phyloP scores from a whole-genome alignment of 2,888 invertebrate genomes.

The Spatulosminthurus flaviceps region DNA sequence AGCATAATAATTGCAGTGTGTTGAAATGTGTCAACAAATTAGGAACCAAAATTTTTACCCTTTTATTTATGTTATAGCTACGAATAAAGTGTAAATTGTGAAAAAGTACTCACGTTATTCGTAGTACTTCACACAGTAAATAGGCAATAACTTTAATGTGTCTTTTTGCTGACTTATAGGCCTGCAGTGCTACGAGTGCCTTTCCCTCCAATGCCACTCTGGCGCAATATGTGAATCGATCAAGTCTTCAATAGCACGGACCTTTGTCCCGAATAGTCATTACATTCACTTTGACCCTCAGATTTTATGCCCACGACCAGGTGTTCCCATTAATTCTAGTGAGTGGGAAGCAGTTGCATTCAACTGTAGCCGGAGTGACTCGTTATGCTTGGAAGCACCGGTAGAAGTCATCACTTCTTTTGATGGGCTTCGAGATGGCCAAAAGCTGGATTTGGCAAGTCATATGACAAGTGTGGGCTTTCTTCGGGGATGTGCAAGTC shows the following conservation, averaged over 20 bases:
- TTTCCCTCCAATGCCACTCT: constrained; percentile 57
- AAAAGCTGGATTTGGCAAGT: constrained; percentile 48
- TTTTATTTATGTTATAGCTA: too few relatives aligned
- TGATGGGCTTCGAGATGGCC: constrained; percentile 54
- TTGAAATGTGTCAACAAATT: too few relatives aligned
- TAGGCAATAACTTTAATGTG: background rate
- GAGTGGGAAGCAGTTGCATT: constrained; percentile 44
- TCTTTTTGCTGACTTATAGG: constrained; percentile 47
- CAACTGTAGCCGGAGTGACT: constrained; percentile 57
- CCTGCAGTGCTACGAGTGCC: constrained; percentile 61
- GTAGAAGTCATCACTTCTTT: constrained; percentile 57
- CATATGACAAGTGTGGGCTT: constrained; percentile 55
- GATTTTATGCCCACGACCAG: constrained; percentile 56
- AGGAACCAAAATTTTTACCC: too few relatives aligned
- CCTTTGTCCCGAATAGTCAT: constrained; percentile 59
- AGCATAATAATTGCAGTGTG: too few relatives aligned
- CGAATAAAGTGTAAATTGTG: too few relatives aligned
- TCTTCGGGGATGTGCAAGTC: constrained; percentile 60
- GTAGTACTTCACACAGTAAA: too few relatives aligned
- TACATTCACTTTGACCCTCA: constrained; percentile 60
- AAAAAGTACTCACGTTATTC: too few relatives aligned
- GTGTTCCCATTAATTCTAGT: constrained; percentile 49
- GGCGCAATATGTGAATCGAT: constrained; percentile 59
- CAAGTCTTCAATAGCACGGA: constrained; percentile 56
- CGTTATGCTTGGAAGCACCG: constrained; percentile 60